Conservation (phyloP, 2,113 vertebrate species). For the Megaptera novaeangliae region DNA sequence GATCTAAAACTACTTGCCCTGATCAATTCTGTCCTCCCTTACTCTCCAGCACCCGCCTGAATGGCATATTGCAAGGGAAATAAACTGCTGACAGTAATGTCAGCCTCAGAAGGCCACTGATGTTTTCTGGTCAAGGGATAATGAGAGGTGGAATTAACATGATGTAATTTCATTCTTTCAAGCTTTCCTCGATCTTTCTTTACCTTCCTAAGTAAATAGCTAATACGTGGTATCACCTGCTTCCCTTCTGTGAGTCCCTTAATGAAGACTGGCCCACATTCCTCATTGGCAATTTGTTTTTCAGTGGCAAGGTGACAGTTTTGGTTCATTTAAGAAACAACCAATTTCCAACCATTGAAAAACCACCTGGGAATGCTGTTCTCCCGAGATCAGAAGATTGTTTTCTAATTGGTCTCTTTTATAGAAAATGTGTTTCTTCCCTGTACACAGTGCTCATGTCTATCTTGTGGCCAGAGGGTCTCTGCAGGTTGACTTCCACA, state of each 20-base stretch:
- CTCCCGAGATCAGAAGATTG: not conserved
- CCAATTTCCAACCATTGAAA: not conserved
- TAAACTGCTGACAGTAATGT: not conserved
- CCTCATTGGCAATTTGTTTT: not conserved
- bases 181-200: not conserved
- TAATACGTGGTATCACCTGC: not conserved
- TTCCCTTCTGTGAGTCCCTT: not conserved
- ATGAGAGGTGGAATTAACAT: not conserved
- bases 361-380: not conserved
- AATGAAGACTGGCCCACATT: not conserved
- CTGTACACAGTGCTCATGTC: not conserved
- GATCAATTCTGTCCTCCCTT: not conserved
- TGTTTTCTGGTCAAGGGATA: not conserved
- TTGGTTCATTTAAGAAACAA: slow-evolving; percentile 48
- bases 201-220: not conserved
- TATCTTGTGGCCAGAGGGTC: not conserved
- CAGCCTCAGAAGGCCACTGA: not conserved
- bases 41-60: not conserved
- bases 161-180: not conserved
- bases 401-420: slow-evolving; percentile 28
- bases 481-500: not conserved
- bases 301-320: slow-evolving; percentile 23
- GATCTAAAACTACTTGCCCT: not conserved
- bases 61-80: not conserved
- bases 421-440: not conserved